Percentiles rank a stretch among this genome's conserved stretches.
Evolutionary conservation across 2,113 vertebrate species (phyloP).

Genomic region (Morone chrysops): DNA sequence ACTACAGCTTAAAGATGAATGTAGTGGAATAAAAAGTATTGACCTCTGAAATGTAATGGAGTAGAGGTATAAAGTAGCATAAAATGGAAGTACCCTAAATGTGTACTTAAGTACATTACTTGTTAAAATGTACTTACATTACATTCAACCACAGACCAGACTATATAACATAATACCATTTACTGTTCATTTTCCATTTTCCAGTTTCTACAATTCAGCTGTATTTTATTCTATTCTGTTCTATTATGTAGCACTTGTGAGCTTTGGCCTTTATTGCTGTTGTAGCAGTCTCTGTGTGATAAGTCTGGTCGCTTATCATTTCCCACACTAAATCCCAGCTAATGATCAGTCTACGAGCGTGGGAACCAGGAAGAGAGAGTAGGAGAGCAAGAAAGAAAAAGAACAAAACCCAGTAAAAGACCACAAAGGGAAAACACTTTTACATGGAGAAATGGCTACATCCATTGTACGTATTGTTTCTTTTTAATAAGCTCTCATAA

Average conservation of each 20-base stretch:
- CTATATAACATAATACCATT: neutral
- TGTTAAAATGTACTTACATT: neutral
- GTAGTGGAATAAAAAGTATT: too few species aligned
- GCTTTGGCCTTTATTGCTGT: constrained; percentile 33
- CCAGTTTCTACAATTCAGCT: neutral
- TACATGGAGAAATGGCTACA: neutral
- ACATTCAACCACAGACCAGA: neutral
- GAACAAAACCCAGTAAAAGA: neutral
- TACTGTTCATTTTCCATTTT: neutral
- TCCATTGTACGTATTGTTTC: neutral
- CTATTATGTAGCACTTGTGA: neutral
- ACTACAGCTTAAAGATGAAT: too few species aligned
- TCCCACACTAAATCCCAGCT: constrained; percentile 59
- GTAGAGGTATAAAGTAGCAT: neutral
- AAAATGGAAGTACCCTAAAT: neutral
- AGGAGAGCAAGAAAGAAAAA: constrained; percentile 5
- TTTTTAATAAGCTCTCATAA: neutral
- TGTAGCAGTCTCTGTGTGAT: constrained; percentile 30
- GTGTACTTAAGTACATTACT: neutral
- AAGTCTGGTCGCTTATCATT: constrained; percentile 55
- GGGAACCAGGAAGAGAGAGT: constrained; percentile 54
- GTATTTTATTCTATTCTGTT: constrained; percentile 8
- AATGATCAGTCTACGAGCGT: constrained; percentile 58
- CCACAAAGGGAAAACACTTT: neutral
- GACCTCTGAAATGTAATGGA: too few species aligned